Base-by-base conservation (phyloP, 2,888 invertebrate species). In the Leucoma salicis region DNA sequence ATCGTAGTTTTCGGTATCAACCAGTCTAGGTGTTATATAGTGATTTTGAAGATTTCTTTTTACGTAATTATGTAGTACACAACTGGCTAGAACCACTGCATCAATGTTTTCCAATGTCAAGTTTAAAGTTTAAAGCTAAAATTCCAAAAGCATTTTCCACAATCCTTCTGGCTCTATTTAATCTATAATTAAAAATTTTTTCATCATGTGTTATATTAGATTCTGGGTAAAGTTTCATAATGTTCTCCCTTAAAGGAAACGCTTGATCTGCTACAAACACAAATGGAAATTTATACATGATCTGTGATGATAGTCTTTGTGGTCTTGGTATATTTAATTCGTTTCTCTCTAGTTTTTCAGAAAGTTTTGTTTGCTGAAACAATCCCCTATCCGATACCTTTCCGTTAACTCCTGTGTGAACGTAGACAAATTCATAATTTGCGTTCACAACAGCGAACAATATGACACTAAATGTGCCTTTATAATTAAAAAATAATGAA, bases 401-500 rank as follows among this genome's bases (percentile, higher is more conserved):
- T 3, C 36, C 36, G 14, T 36, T 36, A 13, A 29, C 3, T 4
- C 57, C 57, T 12, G 35, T 36, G 11, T 55, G 25, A 0, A 54
- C 40, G 32, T 48, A 53, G 12, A 54, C 44, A 32, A 54, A 57
- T 38, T 49, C 46, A 13, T 60, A 52, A 14, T 55, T 52, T 6
- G 55, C 53, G 34, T 55, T 45, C 1, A 51, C 55, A 8, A 56
- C 31, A 28, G 49, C 54, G 13, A 54, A 42, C 24, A 61, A 39
- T 11, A 59, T 45, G 5, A 59, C 34, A 35, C 53, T 57, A 18
- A 50, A 50, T 38, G 47, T 52, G 5, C 49, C 49, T 36, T 63
- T 59, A 21, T 59, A 57, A 33, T 61, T 63, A 15, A 44, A 59
- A 27, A 44, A 63, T 6, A 44, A 12, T 7, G 54, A 56, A 2